A percentile compares a stretch with the other conserved stretches of the same genome.
These are phyloP conservation scores for Dendrolimus punctatus DNA, from an alignment of 1,140 invertebrate species.

Conservation along the genomic window DNA sequence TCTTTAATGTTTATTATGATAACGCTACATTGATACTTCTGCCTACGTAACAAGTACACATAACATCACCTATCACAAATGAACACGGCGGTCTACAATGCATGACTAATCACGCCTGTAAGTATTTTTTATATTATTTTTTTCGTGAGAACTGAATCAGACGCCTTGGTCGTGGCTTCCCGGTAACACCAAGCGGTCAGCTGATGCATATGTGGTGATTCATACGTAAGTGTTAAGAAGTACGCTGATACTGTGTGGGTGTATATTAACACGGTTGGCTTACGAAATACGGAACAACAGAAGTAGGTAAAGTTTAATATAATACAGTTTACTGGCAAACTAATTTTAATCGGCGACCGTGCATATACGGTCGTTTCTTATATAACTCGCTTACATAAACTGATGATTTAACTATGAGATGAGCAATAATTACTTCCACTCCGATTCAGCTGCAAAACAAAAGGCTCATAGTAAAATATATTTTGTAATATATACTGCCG, in stretches of 20 bases:
- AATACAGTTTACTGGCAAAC: slow-evolving; percentile 2
- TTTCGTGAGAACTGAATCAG: slow-evolving; percentile 14
- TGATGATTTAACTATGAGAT: slow-evolving; percentile 48
- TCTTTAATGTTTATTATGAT: slow-evolving; percentile 1
- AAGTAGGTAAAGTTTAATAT: not conserved
- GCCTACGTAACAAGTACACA: no score
- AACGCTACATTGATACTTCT: not conserved
- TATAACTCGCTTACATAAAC: slow-evolving; percentile 59
- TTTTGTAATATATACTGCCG: no score
- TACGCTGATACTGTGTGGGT: not conserved
- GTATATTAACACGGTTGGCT: no score
- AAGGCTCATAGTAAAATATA: no score
- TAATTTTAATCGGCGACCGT: slow-evolving; percentile 29
- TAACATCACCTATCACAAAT: not conserved
- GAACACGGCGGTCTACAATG: not conserved
- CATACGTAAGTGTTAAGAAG: not conserved
- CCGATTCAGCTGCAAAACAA: no score
- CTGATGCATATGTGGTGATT: not conserved
- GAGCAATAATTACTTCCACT: slow-evolving; percentile 45
- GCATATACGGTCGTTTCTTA: slow-evolving; percentile 41
- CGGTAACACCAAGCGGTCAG: slow-evolving; percentile 5
- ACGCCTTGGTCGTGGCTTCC: slow-evolving; percentile 1
- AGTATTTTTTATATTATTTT: not conserved
- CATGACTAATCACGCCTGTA: slow-evolving; percentile 10
- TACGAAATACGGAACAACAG: no score